Conservation (phyloP, 2,888 invertebrate species). For the Perithous albicinctus region DNA sequence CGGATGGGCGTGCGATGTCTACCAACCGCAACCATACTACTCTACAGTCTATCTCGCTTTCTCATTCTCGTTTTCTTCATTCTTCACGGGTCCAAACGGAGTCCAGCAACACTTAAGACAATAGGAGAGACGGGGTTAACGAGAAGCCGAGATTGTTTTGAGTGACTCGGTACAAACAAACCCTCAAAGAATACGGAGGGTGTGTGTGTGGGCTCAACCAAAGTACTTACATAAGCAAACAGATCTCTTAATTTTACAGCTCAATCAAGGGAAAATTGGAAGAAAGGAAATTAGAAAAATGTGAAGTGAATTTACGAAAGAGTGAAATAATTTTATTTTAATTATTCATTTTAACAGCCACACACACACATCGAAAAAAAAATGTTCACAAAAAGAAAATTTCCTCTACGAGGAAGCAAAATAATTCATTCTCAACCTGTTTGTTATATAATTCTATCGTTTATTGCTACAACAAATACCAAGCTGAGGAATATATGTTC, state of each 20-base stretch:
- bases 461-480: no score
- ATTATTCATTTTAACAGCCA: no score
- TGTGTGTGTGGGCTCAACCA: conserved; percentile 55
- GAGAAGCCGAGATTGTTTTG: conserved; percentile 74
- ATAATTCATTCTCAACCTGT: no score
- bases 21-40: conserved; percentile 48
- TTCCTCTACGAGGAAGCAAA: no score
- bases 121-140: conserved; percentile 68
- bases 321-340: no score
- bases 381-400: background rate
- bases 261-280: conserved; percentile 27
- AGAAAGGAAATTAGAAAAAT: background rate
- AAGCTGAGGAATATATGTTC: background rate
- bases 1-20: conserved; percentile 16
- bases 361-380: no score
- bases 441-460: no score
- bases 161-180: conserved; percentile 68
- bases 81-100: conserved; percentile 55
- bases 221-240: conserved; percentile 48
- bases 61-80: conserved; percentile 58
- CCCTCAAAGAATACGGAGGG: conserved; percentile 48
- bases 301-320: background rate
- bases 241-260: conserved; percentile 23
- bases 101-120: conserved; percentile 71
- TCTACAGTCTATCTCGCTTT: conserved; percentile 25